Conservation (phyloP, 2,888 invertebrate genomes). For the Tineola bisselliella region DNA sequence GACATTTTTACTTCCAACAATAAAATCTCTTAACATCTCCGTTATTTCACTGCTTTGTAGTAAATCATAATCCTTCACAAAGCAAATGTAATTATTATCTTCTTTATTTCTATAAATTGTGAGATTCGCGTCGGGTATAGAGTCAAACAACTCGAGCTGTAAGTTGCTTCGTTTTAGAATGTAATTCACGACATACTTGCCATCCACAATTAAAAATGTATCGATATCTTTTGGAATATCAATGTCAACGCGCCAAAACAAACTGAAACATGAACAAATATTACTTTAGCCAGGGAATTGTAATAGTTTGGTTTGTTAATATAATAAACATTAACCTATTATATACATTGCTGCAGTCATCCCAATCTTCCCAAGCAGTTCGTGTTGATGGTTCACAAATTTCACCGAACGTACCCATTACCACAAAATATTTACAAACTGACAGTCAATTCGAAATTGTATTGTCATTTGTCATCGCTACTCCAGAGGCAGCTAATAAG, state of each 20-base stretch:
- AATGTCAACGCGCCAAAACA: conserved; percentile 31
- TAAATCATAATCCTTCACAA: conserved; percentile 44
- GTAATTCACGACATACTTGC: conserved; percentile 43
- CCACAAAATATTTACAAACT: background rate
- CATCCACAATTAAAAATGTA: conserved; percentile 47
- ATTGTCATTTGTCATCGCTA: too few relatives aligned
- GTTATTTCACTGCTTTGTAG: conserved; percentile 46
- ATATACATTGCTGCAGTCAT: conserved; percentile 25
- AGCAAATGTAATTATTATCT: conserved; percentile 36
- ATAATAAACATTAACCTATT: background rate
- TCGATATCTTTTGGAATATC: conserved; percentile 29
- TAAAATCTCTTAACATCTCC: conserved; percentile 35
- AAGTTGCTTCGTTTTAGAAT: conserved; percentile 27
- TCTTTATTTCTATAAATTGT: conserved; percentile 33
- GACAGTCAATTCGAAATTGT: background rate
- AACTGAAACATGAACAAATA: conserved; percentile 30
- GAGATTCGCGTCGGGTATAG: conserved; percentile 35
- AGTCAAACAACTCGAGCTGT: conserved; percentile 33
- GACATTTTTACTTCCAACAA: conserved; percentile 34
- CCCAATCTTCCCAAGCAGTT: conserved; percentile 59
- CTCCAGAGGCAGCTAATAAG: too few relatives aligned
- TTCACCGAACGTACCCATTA: conserved; percentile 52
- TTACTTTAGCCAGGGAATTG: too few relatives aligned
- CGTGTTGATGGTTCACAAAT: conserved; percentile 49
- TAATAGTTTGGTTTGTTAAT: too few relatives aligned